These are phyloP conservation scores for Belonocnema kinseyi DNA, from an alignment of 1,140 invertebrate genomes.

Conservation along the genomic window DNA sequence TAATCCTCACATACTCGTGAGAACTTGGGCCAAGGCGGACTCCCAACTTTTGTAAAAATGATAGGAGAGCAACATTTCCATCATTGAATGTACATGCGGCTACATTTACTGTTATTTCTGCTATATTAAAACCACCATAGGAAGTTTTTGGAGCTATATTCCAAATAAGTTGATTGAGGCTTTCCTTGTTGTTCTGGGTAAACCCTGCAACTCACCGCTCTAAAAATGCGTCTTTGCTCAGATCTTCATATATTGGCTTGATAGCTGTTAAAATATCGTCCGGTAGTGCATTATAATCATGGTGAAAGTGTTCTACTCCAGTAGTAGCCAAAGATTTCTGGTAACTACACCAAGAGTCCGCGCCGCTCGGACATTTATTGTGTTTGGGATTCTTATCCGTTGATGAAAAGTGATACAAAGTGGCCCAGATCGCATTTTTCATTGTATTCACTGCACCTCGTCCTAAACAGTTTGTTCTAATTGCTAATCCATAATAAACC, in stretches of 20 bases:
- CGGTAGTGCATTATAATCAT: constrained; percentile 35
- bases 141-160: constrained; percentile 41
- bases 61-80: no score
- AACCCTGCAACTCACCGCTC: constrained; percentile 41
- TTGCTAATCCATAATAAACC: constrained; percentile 49
- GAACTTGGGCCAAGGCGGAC: no score
- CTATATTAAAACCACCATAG: constrained; percentile 24
- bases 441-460: constrained; percentile 42
- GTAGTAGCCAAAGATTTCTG: constrained; percentile 43
- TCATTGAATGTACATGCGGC: constrained; percentile 39
- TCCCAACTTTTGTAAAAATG: no score
- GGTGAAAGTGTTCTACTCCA: constrained; percentile 39
- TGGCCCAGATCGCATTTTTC: constrained; percentile 44
- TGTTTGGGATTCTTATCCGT: constrained; percentile 28
- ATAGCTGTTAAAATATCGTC: constrained; percentile 39
- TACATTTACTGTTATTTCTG: constrained; percentile 41
- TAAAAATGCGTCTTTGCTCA: constrained; percentile 38
- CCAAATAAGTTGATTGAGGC: no score
- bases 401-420: constrained; percentile 24
- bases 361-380: constrained; percentile 44
- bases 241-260: constrained; percentile 41
- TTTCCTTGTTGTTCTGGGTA: constrained; percentile 49
- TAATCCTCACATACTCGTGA: no score
- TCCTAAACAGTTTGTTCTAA: constrained; percentile 34
- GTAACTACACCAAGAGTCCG: constrained; percentile 58